phyloP scores from a whole-genome alignment of 2,888 invertebrate species.

The Anoplius nigerrimus region DNA sequence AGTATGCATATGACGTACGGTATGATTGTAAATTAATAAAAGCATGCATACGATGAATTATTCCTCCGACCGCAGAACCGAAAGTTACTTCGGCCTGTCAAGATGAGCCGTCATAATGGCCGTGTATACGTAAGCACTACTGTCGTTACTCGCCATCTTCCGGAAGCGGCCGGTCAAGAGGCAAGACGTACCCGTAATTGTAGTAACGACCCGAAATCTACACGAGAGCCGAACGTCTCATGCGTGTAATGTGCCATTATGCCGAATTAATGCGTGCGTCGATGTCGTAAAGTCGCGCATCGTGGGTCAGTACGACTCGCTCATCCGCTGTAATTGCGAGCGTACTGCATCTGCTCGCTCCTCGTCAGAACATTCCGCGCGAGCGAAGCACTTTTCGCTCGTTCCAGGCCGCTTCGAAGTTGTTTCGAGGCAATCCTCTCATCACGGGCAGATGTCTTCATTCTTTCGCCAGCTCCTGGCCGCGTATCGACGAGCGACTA shows the following conservation, averaged over 20 bases:
- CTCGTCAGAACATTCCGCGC: neutral
- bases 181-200: neutral
- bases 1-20: too few species aligned
- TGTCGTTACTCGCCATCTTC: neutral
- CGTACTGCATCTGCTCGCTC: conserved; percentile 33
- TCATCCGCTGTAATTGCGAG: conserved; percentile 11
- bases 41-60: too few species aligned
- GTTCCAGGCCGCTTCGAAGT: too few species aligned
- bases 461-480: conserved; percentile 28
- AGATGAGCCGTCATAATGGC: too few species aligned
- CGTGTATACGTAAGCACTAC: neutral
- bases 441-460: conserved; percentile 43
- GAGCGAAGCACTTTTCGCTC: neutral
- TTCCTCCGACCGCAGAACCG: too few species aligned
- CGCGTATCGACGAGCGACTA: conserved; percentile 24
- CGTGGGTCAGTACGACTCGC: neutral
- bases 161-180: too few species aligned
- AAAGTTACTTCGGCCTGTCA: too few species aligned
- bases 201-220: neutral
- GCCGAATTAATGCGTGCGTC: conserved; percentile 4
- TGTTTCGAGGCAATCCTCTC: conserved; percentile 17
- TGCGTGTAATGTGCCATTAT: neutral
- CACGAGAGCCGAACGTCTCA: neutral
- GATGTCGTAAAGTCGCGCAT: conserved; percentile 1
- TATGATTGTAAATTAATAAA: too few species aligned